Conservation (phyloP, 2,113 vertebrate species). For the Cervus canadensis region DNA sequence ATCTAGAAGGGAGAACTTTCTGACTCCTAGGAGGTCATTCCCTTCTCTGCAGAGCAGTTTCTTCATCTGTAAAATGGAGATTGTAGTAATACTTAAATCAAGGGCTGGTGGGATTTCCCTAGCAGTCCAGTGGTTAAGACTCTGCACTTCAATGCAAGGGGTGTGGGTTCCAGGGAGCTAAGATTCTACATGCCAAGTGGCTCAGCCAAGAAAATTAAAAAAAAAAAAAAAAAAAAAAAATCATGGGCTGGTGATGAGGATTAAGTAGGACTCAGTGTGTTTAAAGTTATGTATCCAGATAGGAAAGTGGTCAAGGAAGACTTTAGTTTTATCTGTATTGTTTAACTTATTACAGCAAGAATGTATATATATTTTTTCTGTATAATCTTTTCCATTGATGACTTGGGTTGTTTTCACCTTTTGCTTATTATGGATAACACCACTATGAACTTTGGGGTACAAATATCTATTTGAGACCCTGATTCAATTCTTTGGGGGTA, state of each 20-base stretch:
- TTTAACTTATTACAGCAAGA: constrained; percentile 11
- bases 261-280: background rate
- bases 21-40: background rate
- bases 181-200: background rate
- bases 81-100: background rate
- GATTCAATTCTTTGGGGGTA: background rate
- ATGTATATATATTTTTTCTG: background rate
- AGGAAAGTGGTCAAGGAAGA: background rate
- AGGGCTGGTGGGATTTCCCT: background rate
- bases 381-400: background rate
- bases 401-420: background rate
- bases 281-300: background rate
- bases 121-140: background rate
- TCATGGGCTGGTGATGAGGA: background rate
- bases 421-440: background rate
- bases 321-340: background rate
- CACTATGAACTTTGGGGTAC: background rate
- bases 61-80: background rate
- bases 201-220: background rate
- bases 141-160: background rate
- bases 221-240: background rate
- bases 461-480: background rate
- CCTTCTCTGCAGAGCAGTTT: background rate
- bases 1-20: background rate
- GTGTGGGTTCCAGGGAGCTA: background rate